These are phyloP conservation scores for Poecilobothrus nobilitatus DNA, from an alignment of 2,888 invertebrate genomes.

Conservation along the genomic window DNA sequence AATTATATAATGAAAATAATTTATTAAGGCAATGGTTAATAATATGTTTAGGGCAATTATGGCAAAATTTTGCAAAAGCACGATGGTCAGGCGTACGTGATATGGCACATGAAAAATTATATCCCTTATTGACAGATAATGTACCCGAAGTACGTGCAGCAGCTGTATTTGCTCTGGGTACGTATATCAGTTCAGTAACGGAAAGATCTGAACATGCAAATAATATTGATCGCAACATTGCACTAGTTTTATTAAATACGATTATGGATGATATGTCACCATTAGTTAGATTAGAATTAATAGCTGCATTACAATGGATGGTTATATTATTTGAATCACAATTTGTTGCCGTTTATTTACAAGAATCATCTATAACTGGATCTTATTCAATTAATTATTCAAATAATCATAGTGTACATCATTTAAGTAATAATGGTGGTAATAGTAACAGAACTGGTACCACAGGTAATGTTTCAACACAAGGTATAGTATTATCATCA, in stretches of 20 bases:
- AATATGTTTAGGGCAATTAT: slow-evolving; percentile 80
- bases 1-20: slow-evolving; percentile 63
- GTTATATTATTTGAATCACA: slow-evolving; percentile 79
- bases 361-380: slow-evolving; percentile 41
- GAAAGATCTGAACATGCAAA: slow-evolving; percentile 88
- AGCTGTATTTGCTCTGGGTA: slow-evolving; percentile 88
- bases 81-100: slow-evolving; percentile 94
- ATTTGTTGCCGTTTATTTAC: slow-evolving; percentile 69
- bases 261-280: slow-evolving; percentile 77
- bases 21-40: slow-evolving; percentile 80
- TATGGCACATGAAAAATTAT: slow-evolving; percentile 92
- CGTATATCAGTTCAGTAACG: slow-evolving; percentile 77
- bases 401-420: slow-evolving; percentile 27
- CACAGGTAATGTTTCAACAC: not conserved
- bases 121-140: slow-evolving; percentile 66
- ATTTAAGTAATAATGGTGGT: slow-evolving; percentile 17
- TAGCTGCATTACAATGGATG: slow-evolving; percentile 79
- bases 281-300: slow-evolving; percentile 77
- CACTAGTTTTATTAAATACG: slow-evolving; percentile 72
- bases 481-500: not conserved
- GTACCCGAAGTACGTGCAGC: slow-evolving; percentile 90
- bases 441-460: not conserved
- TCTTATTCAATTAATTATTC: slow-evolving; percentile 27
- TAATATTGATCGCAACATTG: slow-evolving; percentile 87
- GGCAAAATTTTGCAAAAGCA: slow-evolving; percentile 81